Evolutionary conservation across 53 echinoderm and acorn worm species (phyloP), one percentile per base, ranked within the genome.

Genomic region (Zoroaster sp.): DNA sequence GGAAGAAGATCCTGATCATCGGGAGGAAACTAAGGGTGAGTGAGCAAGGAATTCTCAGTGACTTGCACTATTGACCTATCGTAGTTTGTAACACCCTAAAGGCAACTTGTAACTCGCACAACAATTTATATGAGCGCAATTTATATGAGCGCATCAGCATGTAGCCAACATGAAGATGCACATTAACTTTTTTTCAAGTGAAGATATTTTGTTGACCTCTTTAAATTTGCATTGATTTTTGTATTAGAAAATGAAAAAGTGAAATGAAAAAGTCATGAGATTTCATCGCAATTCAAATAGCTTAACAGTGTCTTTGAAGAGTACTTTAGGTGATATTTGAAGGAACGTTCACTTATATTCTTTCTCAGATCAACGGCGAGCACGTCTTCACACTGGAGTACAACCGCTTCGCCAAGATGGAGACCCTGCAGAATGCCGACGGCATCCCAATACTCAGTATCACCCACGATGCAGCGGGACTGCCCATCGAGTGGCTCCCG

Each of bases 1-100:
- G 89, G 87, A 91, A 94, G 71, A 94, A 78, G 74, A 92, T 99
- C 14, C 93, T 95, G 59, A 72, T 96, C 35, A 93, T 99, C 14
- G 93, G 96, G 66, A 82, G 99, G 8, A 96, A 90, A 32, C 93
- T 99, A 9, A 87, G 94, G 93, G 99, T 99, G 63, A 88, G 86
- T 31, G 46, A 21, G 11, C 33, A 9, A 18, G 63, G 21, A 23
- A 47, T 45, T 21, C 13, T 13, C 28, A 40, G 47, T 44, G n/a
- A n/a, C n/a, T n/a, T n/a, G n/a, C n/a, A n/a, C n/a, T n/a, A n/a
- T n/a, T n/a, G n/a, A n/a, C n/a, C n/a, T n/a, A n/a, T n/a, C n/a
- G n/a, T n/a, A n/a, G n/a, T n/a, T n/a, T n/a, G n/a, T n/a, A n/a
- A n/a, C n/a, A n/a, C n/a, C n/a, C n/a, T n/a, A n/a, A n/a, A n/a